Conservation (phyloP, 1,140 invertebrate genomes). For the Eupeodes corollae region DNA sequence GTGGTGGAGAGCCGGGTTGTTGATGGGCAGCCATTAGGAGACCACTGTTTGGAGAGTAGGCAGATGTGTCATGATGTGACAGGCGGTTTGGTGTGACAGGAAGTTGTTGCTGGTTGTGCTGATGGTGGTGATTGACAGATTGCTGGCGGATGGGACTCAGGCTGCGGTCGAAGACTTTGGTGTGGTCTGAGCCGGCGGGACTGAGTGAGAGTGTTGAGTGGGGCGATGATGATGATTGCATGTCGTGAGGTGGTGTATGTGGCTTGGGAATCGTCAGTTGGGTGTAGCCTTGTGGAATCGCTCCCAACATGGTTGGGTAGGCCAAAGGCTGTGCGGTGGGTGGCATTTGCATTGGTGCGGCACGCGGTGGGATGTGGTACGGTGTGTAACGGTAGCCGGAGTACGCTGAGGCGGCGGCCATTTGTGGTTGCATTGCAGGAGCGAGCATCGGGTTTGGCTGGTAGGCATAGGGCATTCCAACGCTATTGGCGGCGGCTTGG, state of each 20-base stretch:
- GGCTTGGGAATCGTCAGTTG: slow-evolving; percentile 18
- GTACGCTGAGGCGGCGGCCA: slow-evolving; percentile 38
- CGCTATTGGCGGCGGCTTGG: slow-evolving; percentile 68
- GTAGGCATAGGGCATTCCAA: slow-evolving; percentile 47
- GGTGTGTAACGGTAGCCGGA: slow-evolving; percentile 37
- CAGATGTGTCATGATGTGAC: slow-evolving; percentile 10
- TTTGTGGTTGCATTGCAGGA: slow-evolving; percentile 38
- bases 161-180: slow-evolving; percentile 28
- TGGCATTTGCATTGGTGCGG: slow-evolving; percentile 20
- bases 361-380: slow-evolving; percentile 36
- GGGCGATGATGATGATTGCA: slow-evolving; percentile 35
- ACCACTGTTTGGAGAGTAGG: slow-evolving; percentile 12
- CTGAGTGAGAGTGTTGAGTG: slow-evolving; percentile 33
- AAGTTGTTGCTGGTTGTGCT: slow-evolving; percentile 16
- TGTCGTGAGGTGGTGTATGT: slow-evolving; percentile 31
- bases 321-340: not conserved
- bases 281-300: slow-evolving; percentile 9
- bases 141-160: slow-evolving; percentile 15
- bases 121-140: slow-evolving; percentile 7
- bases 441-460: slow-evolving; percentile 42
- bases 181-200: slow-evolving; percentile 33
- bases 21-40: slow-evolving; percentile 25
- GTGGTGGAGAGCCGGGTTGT: slow-evolving; percentile 22
- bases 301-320: slow-evolving; percentile 6
- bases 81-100: slow-evolving; percentile 13